Conservation (phyloP, 2,888 invertebrate species). For the Brachylomia viminalis region DNA sequence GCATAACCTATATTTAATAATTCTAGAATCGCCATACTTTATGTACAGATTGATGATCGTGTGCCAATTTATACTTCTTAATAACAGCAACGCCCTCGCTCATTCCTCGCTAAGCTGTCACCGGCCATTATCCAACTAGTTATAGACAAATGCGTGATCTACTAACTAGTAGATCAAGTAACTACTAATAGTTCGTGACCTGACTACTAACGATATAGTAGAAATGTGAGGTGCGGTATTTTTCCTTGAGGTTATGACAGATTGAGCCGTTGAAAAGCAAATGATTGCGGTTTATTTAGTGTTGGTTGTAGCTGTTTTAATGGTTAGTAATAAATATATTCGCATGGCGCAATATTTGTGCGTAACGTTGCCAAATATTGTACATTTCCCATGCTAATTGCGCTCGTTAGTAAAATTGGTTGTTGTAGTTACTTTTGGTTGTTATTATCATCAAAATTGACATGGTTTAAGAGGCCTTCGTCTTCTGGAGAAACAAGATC, state of each 20-base stretch:
- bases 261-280: slow-evolving; percentile 52
- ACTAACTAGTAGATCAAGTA: slow-evolving; percentile 40
- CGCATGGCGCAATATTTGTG: slow-evolving; percentile 43
- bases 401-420: slow-evolving; percentile 10
- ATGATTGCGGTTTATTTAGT: slow-evolving; percentile 50
- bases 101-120: slow-evolving; percentile 47
- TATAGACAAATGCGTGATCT: slow-evolving; percentile 70
- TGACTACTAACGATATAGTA: slow-evolving; percentile 23
- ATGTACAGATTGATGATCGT: slow-evolving; percentile 13
- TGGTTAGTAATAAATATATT: slow-evolving; percentile 48
- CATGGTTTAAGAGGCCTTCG: neutral
- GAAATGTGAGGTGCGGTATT: slow-evolving; percentile 30
- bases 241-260: slow-evolving; percentile 55
- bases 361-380: slow-evolving; percentile 42
- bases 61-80: slow-evolving; percentile 15
- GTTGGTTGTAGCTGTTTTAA: slow-evolving; percentile 35
- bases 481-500: neutral
- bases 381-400: slow-evolving; percentile 41
- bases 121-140: slow-evolving; percentile 50
- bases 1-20: neutral
- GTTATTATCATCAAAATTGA: neutral
- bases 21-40: slow-evolving; percentile 11
- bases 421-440: slow-evolving; percentile 4
- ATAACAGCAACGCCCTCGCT: slow-evolving; percentile 31
- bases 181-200: slow-evolving; percentile 55